Base-by-base conservation (phyloP, 2,797 vertebrate genomes). In the Onychomys torridus region DNA sequence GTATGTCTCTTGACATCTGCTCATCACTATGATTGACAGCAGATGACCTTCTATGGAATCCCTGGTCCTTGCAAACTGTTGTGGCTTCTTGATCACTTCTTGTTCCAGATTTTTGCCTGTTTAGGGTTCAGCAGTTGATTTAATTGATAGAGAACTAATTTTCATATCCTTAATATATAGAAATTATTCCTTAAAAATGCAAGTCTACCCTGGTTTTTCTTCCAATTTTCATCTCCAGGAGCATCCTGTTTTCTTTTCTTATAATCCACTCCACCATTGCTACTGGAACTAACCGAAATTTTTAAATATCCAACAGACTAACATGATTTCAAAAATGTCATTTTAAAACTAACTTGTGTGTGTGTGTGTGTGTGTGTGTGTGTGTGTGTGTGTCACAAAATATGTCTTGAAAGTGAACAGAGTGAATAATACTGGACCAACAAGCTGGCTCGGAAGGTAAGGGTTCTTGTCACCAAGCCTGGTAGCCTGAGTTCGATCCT, bases 61-160 rank as follows among this genome's bases (percentile, higher is more conserved):
- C 83, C 55, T 29, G 88, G 49, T 93, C 65, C 13, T 76, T 71
- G 73, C 25, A 88, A 83, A 4, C 43, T 46, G 43, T 57, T 92
- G 37, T 71, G 49, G 11, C 57, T 73, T 96, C 94, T 92, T 57
- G 69, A 92, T 93, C 76, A 89, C 61, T 63, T 17, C 10, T 52
- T 86, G 10, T 73, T 84, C 75, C 21, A 90, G 67, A 92, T 61
- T 88, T 85, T 90, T 61, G 46, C 81, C 59, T 90, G 37, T 94
- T 92, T 90, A 17, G 0, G 86, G 83, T 96, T 92, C 16, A 79
- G 0, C 65, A 17, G 27, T 55, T 97, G 86, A 93, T 21, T 96
- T 96, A 83, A 81, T 93, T 77, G 55, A 2, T 78, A 76, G 77
- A 95, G 19, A 63, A 57, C 34, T 88, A 61, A 21, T 5, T 71